These are phyloP conservation scores for Sarcophilus harrisii DNA, from an alignment of 2,797 vertebrate species.

Conservation along the genomic window DNA sequence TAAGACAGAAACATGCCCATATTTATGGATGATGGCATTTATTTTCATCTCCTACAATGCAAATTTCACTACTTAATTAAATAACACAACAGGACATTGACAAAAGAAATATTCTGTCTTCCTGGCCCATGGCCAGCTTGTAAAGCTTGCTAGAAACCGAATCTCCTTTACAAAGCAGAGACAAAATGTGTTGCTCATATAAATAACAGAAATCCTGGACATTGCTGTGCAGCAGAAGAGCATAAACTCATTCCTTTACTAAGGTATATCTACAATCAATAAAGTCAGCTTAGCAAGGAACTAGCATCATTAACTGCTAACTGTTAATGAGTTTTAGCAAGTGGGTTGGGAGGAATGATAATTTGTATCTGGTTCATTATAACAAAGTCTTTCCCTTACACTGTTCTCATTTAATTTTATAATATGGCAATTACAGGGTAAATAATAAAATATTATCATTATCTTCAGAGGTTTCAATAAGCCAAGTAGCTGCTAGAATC, in stretches of 20 bases:
- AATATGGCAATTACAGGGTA: neutral
- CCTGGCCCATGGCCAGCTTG: constrained; percentile 35
- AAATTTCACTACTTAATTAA: constrained; percentile 61
- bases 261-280: neutral
- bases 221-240: neutral
- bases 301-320: neutral
- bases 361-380: neutral
- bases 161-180: constrained; percentile 54
- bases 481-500: neutral
- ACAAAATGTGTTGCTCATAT: constrained; percentile 1
- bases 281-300: neutral
- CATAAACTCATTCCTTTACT: neutral
- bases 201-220: neutral
- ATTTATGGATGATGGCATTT: constrained; percentile 8
- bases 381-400: neutral
- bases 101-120: constrained; percentile 55
- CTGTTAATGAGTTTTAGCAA: neutral
- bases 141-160: constrained; percentile 42
- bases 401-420: neutral
- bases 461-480: neutral
- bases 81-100: constrained; percentile 43
- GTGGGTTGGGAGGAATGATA: neutral
- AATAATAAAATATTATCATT: neutral
- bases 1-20: constrained; percentile 17
- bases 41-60: constrained; percentile 41